Evolutionary conservation across 2,888 invertebrate species (phyloP).

Genomic region (Macrosiphum euphorbiae): DNA sequence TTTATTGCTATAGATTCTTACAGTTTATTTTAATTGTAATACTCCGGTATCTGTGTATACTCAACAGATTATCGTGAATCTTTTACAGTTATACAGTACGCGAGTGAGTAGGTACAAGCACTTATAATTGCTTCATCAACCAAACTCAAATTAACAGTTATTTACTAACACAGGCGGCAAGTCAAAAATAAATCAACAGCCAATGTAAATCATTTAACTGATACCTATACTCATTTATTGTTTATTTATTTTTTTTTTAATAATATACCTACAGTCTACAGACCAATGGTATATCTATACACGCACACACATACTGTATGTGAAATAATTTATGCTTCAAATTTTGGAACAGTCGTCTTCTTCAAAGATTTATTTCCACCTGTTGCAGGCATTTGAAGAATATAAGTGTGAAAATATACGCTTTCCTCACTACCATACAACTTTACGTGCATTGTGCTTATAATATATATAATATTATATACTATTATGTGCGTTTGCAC

Average conservation of each 20-base stretch:
- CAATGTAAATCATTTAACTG: neutral
- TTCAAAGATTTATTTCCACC: neutral
- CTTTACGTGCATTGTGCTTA: neutral
- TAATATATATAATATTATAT: neutral
- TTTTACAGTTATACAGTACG: neutral
- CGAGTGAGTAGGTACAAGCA: neutral
- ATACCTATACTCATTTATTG: neutral
- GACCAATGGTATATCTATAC: too few relatives aligned
- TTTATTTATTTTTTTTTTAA: neutral
- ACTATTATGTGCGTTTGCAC: neutral
- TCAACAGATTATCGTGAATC: neutral
- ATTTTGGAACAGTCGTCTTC: neutral
- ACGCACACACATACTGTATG: neutral
- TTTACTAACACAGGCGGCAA: neutral
- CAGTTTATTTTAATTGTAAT: neutral
- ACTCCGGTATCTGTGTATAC: neutral
- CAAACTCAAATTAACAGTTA: neutral
- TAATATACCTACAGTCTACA: neutral
- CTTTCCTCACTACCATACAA: neutral
- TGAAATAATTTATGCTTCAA: neutral
- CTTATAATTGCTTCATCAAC: neutral
- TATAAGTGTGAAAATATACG: slow-evolving; percentile 4
- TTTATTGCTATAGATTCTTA: neutral
- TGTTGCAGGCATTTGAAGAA: neutral
- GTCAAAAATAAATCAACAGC: neutral